A percentile compares a stretch with the other conserved stretches of the same genome.
Evolutionary conservation across 2,888 invertebrate species (phyloP).

Genomic region (Caenorhabditis zanzibari): DNA sequence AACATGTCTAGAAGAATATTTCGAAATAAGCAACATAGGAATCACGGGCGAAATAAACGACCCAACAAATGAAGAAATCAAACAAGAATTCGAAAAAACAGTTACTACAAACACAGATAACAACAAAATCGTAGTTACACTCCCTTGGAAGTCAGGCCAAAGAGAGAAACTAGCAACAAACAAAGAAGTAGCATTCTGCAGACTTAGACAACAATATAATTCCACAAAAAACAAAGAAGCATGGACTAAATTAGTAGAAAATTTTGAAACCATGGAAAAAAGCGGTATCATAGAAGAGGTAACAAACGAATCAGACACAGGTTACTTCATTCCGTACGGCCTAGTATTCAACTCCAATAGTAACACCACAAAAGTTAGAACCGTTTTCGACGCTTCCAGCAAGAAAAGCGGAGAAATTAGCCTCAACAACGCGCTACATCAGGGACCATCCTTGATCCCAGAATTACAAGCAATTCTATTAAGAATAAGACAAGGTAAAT

Average conservation of each 20-base stretch:
- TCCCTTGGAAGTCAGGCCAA: constrained; percentile 5
- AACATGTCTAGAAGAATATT: too few relatives aligned
- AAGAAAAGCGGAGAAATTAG: too few relatives aligned
- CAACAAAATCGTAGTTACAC: neutral
- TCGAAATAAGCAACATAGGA: constrained; percentile 8
- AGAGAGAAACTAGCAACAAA: constrained; percentile 2
- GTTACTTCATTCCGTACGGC: too few relatives aligned
- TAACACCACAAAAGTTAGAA: too few relatives aligned
- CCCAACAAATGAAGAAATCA: neutral
- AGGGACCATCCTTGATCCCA: too few relatives aligned
- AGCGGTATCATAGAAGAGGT: neutral
- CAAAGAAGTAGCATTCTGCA: neutral
- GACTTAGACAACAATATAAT: neutral
- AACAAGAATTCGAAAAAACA: neutral
- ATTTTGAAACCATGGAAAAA: neutral
- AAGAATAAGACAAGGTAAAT: too few relatives aligned
- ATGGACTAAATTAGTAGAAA: neutral
- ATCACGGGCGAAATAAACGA: neutral
- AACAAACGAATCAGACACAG: too few relatives aligned
- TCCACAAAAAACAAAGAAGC: neutral
- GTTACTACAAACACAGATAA: neutral
- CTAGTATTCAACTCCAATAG: too few relatives aligned
- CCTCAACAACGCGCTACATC: too few relatives aligned
- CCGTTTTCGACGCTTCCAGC: too few relatives aligned
- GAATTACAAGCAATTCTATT: too few relatives aligned